These are phyloP conservation scores for Fratercula arctica DNA, from an alignment of 2,797 vertebrate genomes.

Conservation along the genomic window DNA sequence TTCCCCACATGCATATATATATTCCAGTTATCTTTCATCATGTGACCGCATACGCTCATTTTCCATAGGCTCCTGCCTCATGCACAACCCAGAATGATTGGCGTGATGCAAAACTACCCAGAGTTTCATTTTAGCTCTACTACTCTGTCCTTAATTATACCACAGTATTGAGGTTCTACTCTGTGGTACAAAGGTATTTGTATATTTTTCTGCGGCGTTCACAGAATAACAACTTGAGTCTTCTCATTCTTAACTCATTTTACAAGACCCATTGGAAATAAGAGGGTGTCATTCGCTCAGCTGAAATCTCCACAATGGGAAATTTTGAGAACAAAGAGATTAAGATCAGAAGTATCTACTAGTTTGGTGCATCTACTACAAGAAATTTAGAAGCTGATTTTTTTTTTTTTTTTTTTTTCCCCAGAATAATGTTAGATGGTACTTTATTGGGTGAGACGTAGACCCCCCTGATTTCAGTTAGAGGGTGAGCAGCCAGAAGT, in stretches of 20 bases:
- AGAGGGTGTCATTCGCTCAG: background rate
- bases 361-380: background rate
- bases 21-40: background rate
- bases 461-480: background rate
- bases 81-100: background rate
- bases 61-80: background rate
- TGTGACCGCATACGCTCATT: background rate
- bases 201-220: background rate
- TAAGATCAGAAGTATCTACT: background rate
- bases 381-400: background rate
- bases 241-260: background rate
- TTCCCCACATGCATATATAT: background rate
- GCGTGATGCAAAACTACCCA: background rate
- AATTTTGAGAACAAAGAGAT: background rate
- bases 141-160: background rate
- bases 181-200: background rate
- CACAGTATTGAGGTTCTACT: background rate
- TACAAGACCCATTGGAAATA: background rate
- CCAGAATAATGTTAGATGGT: background rate
- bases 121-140: background rate
- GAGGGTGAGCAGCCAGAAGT: background rate
- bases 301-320: background rate
- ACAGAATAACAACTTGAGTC: background rate
- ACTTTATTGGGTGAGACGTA: background rate
- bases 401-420: background rate